These are phyloP conservation scores for Crocallis elinguaria DNA, from an alignment of 2,888 invertebrate genomes.

Conservation along the genomic window DNA sequence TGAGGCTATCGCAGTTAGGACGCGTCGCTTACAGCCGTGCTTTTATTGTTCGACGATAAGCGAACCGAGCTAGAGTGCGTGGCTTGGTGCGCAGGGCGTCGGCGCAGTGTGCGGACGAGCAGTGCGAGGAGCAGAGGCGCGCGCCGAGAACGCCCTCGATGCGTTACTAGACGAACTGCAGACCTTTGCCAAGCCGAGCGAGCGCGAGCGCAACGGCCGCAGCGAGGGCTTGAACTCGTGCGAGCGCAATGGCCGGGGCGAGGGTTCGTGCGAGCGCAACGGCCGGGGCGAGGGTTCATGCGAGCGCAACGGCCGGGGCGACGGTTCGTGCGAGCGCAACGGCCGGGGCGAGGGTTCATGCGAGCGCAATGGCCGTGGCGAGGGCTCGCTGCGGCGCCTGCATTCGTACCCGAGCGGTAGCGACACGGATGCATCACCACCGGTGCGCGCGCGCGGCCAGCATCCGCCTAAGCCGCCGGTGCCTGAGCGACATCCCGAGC, in stretches of 20 bases:
- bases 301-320: conserved; percentile 42
- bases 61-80: conserved; percentile 70
- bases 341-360: conserved; percentile 87
- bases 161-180: conserved; percentile 97
- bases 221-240: conserved; percentile 82
- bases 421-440: conserved; percentile 91
- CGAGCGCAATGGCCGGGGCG: too few species aligned
- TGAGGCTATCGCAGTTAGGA: neutral
- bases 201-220: conserved; percentile 46
- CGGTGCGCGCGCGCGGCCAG: conserved; percentile 87
- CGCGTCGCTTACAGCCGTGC: conserved; percentile 60
- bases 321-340: too few species aligned
- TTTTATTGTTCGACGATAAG: conserved; percentile 49
- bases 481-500: conserved; percentile 92
- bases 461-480: conserved; percentile 90
- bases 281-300: conserved; percentile 87
- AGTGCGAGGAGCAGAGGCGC: conserved; percentile 70
- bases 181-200: conserved; percentile 91
- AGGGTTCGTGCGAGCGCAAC: conserved; percentile 48
- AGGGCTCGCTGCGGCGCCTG: conserved; percentile 88
- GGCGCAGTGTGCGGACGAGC: conserved; percentile 64
- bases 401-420: conserved; percentile 95
- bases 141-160: conserved; percentile 98
- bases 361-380: conserved; percentile 46
- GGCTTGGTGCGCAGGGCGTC: conserved; percentile 76